Evolutionary conservation across 2,113 vertebrate species (phyloP), one percentile per base, ranked within the genome.

Genomic region (Trochalopteron elliotii): DNA sequence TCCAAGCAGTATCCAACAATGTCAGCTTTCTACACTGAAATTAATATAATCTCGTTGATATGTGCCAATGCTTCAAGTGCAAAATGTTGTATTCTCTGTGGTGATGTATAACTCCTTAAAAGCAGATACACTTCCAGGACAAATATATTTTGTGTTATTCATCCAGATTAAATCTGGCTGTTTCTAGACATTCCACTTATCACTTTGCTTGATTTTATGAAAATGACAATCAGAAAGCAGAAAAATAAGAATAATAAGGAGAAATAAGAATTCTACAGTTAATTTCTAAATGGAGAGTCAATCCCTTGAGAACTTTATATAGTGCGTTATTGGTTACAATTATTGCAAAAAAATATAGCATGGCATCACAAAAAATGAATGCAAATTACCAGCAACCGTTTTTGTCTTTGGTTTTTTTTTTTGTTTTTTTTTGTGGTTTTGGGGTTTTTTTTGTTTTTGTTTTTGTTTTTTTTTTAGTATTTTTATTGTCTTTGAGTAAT

Each of bases 151-250:
- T 72, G 37, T 82, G 37, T 84, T 82, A 82, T 89, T 96, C 10
- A 7, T 90, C 44, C 88, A 95, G 88, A 91, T 94, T 93, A 87
- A 95, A 82, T 82, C 69, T 56, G 40, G 19, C 64, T 86, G 23
- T 78, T 93, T 87, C 65, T 89, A 84, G 72, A 61, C 70, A 53
- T 75, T 42, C 25, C 9, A 44, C 57, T 49, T 60, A 87, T 52
- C 55, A 44, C 31, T 53, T 35, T 40, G 84, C 60, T 84, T 83
- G 44, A 52, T 94, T 86, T 89, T 89, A 67, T 70, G 70, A 79
- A 94, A 85, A 83, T 75, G 52, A 74, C 44, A 92, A 87, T 87
- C 83, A 35, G 31, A 55, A 93, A 93, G 44, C 7, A 42, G 40
- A 89, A 81, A 44, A 52, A 50, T 55, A 52, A 56, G 60, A 45